Conservation (phyloP, 2,113 vertebrate species). For the Zosterops borbonicus region DNA sequence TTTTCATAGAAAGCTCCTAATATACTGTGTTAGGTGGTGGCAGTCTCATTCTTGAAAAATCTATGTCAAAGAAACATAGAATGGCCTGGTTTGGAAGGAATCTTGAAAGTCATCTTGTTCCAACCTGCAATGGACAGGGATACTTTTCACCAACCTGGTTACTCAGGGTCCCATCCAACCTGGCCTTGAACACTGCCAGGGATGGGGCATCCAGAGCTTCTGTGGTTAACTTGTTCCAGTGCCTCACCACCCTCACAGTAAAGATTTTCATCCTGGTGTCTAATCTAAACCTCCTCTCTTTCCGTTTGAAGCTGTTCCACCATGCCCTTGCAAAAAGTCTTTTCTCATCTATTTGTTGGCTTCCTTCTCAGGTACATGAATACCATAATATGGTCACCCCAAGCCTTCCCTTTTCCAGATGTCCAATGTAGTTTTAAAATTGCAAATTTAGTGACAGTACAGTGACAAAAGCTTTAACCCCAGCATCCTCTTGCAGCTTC, state of each 20-base stretch:
- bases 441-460: neutral
- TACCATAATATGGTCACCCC: neutral
- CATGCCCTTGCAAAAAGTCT: neutral
- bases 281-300: neutral
- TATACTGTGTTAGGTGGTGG: neutral
- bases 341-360: neutral
- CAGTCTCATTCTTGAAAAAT: neutral
- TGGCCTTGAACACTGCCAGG: neutral
- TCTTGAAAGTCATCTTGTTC: neutral
- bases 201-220: neutral
- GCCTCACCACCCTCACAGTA: neutral
- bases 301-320: neutral
- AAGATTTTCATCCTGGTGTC: neutral
- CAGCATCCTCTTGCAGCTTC: neutral
- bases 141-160: accelerated
- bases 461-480: neutral
- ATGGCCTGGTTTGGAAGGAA: neutral
- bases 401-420: neutral
- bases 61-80: accelerated
- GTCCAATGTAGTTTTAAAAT: neutral
- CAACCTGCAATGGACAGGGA: neutral
- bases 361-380: neutral
- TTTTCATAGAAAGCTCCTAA: neutral
- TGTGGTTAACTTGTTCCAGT: neutral
- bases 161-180: neutral